phyloP scores from a whole-genome alignment of 37 sponge, comb jelly and placozoan species.

The Ephydatia muelleri region DNA sequence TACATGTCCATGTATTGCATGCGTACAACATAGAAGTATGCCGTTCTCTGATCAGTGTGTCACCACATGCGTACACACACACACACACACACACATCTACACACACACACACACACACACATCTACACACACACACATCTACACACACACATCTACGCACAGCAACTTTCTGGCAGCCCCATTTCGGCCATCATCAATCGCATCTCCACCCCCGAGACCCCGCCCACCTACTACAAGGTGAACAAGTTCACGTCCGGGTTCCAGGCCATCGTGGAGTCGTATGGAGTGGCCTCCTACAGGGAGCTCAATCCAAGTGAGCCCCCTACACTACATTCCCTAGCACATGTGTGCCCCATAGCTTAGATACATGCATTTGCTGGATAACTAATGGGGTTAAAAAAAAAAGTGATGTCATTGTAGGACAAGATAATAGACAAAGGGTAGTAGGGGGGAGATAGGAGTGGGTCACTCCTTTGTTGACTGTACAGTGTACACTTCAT shows the following conservation, averaged over 20 bases:
- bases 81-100: not conserved
- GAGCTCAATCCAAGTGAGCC: conserved; percentile 96
- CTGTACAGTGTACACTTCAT: too few species aligned
- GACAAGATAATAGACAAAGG: too few species aligned
- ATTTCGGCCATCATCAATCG: conserved; percentile 95
- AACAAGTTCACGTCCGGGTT: conserved; percentile 98
- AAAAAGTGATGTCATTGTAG: too few species aligned
- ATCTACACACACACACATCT: not conserved
- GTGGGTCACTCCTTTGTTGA: too few species aligned
- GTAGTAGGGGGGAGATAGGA: too few species aligned
- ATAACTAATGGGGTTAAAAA: too few species aligned
- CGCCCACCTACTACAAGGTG: conserved; percentile 92
- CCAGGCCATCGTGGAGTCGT: conserved; percentile 97
- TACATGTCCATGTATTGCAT: not conserved
- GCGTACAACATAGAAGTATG: too few species aligned
- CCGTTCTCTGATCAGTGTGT: too few species aligned
- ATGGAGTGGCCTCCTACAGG: conserved; percentile 90
- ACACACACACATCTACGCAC: not conserved
- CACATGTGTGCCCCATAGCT: too few species aligned
- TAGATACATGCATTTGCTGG: too few species aligned
- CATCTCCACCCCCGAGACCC: conserved; percentile 68
- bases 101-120: not conserved
- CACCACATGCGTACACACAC: too few species aligned
- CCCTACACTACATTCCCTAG: too few species aligned
- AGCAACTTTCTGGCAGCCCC: conserved; percentile 55